phyloP scores from a whole-genome alignment of 1,140 invertebrate species.

The Megalopta genalis region DNA sequence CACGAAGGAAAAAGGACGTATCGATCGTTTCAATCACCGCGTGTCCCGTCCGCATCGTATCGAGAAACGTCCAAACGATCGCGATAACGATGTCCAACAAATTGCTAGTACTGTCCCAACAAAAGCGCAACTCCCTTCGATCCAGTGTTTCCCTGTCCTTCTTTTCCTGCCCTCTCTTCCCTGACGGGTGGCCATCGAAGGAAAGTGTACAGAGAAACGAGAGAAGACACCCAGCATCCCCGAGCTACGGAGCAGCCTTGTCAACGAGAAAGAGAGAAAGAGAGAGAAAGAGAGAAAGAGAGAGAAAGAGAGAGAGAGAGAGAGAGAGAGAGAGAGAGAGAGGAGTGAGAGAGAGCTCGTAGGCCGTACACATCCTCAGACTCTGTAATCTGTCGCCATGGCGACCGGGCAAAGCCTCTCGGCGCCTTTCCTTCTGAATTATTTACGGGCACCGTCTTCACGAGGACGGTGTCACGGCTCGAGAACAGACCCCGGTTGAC shows the following conservation, averaged over 20 bases:
- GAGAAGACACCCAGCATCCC: conserved; percentile 11
- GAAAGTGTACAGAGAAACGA: conserved; percentile 38
- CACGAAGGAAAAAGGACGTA: background rate
- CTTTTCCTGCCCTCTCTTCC: background rate
- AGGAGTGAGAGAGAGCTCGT: conserved; percentile 22
- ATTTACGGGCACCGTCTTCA: conserved; percentile 64
- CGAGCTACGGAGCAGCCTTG: conserved; percentile 22
- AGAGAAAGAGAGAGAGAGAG: background rate
- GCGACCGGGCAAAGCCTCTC: conserved; percentile 59
- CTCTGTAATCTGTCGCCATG: conserved; percentile 69
- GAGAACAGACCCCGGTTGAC: conserved; percentile 59
- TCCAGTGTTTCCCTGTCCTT: background rate
- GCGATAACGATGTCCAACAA: conserved; percentile 13
- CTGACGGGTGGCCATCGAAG: conserved; percentile 7
- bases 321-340: conserved; percentile 3
- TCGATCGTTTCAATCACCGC: background rate
- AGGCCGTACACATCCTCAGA: conserved; percentile 59
- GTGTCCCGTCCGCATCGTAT: background rate
- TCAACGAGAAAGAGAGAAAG: conserved; percentile 24
- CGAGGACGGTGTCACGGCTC: conserved; percentile 56
- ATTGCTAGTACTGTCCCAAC: conserved; percentile 1
- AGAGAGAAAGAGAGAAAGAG: background rate
- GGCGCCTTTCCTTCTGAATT: conserved; percentile 67
- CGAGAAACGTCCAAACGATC: conserved; percentile 2
- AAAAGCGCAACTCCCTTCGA: conserved; percentile 5